A percentile compares a stretch with the other conserved stretches of the same genome.
phyloP scores from a whole-genome alignment of 1,140 invertebrate genomes.

The Aethina tumida region DNA sequence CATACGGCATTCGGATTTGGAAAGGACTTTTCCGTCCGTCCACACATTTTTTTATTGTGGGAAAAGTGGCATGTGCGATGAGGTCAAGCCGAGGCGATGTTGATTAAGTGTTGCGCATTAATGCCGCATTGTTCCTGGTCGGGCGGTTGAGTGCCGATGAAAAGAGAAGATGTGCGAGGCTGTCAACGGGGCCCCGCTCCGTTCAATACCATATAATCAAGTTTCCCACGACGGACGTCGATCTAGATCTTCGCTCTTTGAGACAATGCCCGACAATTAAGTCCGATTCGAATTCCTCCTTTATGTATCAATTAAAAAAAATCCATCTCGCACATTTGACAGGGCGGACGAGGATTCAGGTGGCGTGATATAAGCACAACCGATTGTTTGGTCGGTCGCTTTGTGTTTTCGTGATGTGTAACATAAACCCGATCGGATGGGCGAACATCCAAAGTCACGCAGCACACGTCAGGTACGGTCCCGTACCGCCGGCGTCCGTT shows the following conservation, averaged over 20 bases:
- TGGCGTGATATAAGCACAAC: not conserved
- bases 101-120: conserved; percentile 17
- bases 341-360: not conserved
- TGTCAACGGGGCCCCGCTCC: conserved; percentile 3
- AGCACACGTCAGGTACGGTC: not conserved
- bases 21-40: too few relatives aligned
- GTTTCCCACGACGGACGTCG: conserved; percentile 7
- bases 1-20: too few relatives aligned
- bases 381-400: not conserved
- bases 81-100: conserved; percentile 5
- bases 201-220: conserved; percentile 10
- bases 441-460: conserved; percentile 6
- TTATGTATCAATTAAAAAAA: not conserved
- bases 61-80: not conserved
- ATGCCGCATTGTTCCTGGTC: conserved; percentile 10
- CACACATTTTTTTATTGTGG: too few relatives aligned
- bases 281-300: conserved; percentile 5
- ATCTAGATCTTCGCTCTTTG: conserved; percentile 10
- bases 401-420: conserved; percentile 1
- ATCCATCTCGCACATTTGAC: conserved; percentile 1
- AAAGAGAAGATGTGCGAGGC: not conserved
- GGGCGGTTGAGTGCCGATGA: not conserved
- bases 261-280: conserved; percentile 14
- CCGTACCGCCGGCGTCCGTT: too few relatives aligned
- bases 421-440: not conserved